These are phyloP conservation scores for Xylocopa sonorina DNA, from an alignment of 1,140 invertebrate species.

Conservation along the genomic window DNA sequence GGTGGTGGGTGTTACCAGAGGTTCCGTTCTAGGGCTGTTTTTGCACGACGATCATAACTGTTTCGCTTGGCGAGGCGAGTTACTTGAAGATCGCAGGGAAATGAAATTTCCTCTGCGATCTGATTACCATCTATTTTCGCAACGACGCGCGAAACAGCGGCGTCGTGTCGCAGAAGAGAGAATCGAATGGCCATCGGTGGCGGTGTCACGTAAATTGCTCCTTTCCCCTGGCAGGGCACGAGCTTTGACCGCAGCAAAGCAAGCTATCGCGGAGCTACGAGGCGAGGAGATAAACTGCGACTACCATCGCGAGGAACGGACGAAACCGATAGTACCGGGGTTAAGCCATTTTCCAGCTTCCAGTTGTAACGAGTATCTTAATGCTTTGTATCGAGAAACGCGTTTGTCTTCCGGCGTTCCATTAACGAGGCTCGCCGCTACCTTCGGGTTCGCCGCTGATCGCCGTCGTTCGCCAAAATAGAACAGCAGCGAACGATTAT, in stretches of 20 bases:
- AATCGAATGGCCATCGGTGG: constrained; percentile 1
- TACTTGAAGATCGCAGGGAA: too few relatives aligned
- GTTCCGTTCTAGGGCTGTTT: too few relatives aligned
- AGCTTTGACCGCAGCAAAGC: constrained; percentile 24
- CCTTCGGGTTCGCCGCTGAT: not conserved
- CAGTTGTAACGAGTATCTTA: constrained; percentile 38
- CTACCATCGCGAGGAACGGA: not conserved
- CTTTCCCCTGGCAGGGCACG: not conserved
- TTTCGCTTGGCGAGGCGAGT: too few relatives aligned
- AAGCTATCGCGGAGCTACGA: constrained; percentile 19
- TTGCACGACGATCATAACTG: too few relatives aligned
- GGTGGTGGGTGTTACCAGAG: too few relatives aligned
- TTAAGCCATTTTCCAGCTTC: constrained; percentile 25
- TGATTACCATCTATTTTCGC: too few relatives aligned
- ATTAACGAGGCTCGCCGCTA: constrained; percentile 5
- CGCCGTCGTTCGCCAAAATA: not conserved
- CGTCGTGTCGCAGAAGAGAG: too few relatives aligned
- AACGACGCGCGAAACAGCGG: too few relatives aligned
- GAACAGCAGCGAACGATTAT: too few relatives aligned
- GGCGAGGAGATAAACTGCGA: constrained; percentile 13
- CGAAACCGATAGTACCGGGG: constrained; percentile 21
- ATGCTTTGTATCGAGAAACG: constrained; percentile 30
- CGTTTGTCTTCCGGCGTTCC: constrained; percentile 35
- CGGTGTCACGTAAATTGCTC: constrained; percentile 24
- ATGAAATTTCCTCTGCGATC: too few relatives aligned